Conservation (phyloP, 2,888 invertebrate genomes). For the Alcis repandata region DNA sequence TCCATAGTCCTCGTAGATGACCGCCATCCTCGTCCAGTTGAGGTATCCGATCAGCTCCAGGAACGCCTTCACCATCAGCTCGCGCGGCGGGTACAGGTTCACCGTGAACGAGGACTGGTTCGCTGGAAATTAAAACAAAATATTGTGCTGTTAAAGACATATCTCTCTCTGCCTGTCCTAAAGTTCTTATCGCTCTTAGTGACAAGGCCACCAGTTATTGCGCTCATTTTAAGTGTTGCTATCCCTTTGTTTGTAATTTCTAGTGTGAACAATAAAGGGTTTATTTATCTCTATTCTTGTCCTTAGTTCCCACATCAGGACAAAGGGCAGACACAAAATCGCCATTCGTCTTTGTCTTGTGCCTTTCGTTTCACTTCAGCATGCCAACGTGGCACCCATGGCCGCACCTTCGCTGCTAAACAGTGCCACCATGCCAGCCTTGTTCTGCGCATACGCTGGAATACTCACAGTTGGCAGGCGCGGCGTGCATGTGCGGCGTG, state of each 20-base stretch:
- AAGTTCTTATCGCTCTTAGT: no score
- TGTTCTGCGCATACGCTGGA: conserved; percentile 93
- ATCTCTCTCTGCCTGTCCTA: no score
- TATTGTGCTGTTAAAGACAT: no score
- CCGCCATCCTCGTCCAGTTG: conserved; percentile 97
- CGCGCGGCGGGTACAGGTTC: conserved; percentile 95
- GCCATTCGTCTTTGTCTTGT: no score
- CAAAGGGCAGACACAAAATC: no score
- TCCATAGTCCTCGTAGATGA: conserved; percentile 96
- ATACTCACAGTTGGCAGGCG: conserved; percentile 59
- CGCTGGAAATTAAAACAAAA: no score
- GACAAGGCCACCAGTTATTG: no score
- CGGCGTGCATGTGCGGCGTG: conserved; percentile 94
- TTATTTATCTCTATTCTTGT: no score
- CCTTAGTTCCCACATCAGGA: no score
- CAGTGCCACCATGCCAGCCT: conserved; percentile 94
- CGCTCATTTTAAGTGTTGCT: no score
- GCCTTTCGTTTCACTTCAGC: no score
- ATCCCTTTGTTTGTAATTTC: not conserved
- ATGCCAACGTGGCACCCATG: conserved; percentile 92
- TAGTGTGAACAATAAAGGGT: not conserved
- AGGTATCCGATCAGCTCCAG: conserved; percentile 94
- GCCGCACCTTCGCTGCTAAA: conserved; percentile 95
- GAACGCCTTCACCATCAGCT: conserved; percentile 93
- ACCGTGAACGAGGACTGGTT: conserved; percentile 89